A percentile compares a stretch with the other conserved stretches of the same genome.
phyloP scores from a whole-genome alignment of 92 coral and sea anemone species.

The Scolanthus callimorphus region DNA sequence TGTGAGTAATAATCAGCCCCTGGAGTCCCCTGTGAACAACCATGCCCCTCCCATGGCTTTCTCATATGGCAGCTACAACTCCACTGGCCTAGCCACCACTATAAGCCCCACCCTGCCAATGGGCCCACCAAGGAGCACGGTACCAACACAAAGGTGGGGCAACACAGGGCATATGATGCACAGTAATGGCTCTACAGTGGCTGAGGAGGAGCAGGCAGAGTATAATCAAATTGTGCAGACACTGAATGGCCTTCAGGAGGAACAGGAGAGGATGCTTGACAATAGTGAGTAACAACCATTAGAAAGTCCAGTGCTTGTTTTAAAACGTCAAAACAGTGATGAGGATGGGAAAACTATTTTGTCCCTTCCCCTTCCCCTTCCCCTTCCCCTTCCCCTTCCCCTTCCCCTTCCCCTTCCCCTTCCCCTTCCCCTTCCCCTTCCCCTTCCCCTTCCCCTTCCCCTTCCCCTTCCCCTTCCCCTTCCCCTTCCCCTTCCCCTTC shows the following conservation, averaged over 20 bases:
- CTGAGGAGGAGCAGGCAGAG: constrained; percentile 49
- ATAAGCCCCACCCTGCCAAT: constrained; percentile 31
- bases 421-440: too few species aligned
- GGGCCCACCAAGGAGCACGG: constrained; percentile 7
- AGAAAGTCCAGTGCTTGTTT: too few species aligned
- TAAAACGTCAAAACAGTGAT: too few species aligned
- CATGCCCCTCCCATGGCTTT: constrained; percentile 11
- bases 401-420: too few species aligned
- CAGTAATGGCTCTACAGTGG: not conserved
- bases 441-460: too few species aligned
- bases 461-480: too few species aligned
- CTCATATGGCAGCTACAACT: constrained; percentile 24
- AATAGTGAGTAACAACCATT: constrained; percentile 33
- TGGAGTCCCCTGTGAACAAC: constrained; percentile 12
- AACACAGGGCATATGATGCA: constrained; percentile 14
- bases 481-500: too few species aligned
- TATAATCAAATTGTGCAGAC: constrained; percentile 79
- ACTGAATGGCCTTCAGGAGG: constrained; percentile 69
- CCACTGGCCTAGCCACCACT: constrained; percentile 5
- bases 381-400: too few species aligned
- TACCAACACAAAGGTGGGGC: constrained; percentile 3
- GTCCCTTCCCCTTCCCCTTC: too few species aligned
- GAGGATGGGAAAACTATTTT: too few species aligned
- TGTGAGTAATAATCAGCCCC: constrained; percentile 19
- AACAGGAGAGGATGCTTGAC: constrained; percentile 69